Percentiles rank a stretch among this genome's conserved stretches.
Conservation (phyloP, 1,140 invertebrate species). For the Macrotrachela quadricornifera region DNA sequence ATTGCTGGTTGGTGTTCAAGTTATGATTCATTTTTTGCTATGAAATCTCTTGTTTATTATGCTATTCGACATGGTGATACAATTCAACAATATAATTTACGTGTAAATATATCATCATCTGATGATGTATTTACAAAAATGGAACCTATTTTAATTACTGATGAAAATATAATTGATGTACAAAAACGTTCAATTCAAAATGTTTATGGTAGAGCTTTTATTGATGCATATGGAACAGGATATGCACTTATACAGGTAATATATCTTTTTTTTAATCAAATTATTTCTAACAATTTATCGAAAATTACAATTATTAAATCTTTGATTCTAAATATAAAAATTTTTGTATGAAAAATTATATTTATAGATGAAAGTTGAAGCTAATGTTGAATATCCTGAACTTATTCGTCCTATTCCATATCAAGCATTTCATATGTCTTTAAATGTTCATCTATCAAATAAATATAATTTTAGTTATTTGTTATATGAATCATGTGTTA, state of each 20-base stretch:
- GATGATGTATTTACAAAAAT: not conserved
- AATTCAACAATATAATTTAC: conserved; percentile 4
- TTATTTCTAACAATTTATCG: too few relatives aligned
- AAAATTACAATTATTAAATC: too few relatives aligned
- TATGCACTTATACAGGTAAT: conserved; percentile 40
- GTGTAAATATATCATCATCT: conserved; percentile 1
- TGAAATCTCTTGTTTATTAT: conserved; percentile 3
- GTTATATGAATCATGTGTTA: conserved; percentile 35
- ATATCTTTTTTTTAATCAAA: too few relatives aligned
- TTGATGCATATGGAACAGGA: conserved; percentile 66
- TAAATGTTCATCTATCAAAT: conserved; percentile 52
- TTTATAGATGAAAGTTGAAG: not conserved
- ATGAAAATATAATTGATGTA: conserved; percentile 1
- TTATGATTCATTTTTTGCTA: conserved; percentile 48
- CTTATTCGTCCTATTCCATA: conserved; percentile 4
- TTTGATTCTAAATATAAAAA: too few relatives aligned
- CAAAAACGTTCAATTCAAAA: conserved; percentile 22
- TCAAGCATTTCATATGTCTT: conserved; percentile 47
- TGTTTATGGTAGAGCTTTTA: conserved; percentile 72
- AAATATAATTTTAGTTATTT: conserved; percentile 56
- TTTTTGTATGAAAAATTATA: too few relatives aligned
- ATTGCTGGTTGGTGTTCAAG: conserved; percentile 83
- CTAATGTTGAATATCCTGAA: conserved; percentile 10
- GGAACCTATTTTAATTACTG: not conserved
- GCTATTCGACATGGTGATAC: conserved; percentile 2